Conservation (phyloP, 2,888 invertebrate species). For the Trachelus tabidus region DNA sequence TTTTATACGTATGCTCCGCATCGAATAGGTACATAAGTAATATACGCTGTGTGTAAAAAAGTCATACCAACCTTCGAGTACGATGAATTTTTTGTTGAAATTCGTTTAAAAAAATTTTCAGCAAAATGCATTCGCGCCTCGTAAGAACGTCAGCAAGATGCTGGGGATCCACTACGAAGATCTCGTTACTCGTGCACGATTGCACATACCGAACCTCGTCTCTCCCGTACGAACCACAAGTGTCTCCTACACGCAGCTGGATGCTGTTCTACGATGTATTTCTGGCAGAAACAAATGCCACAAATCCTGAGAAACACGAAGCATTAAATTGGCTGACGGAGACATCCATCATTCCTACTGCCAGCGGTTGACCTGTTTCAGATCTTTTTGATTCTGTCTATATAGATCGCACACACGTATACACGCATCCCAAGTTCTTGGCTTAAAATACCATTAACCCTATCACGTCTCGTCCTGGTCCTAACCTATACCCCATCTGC, state of each 20-base stretch:
- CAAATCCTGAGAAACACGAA: slow-evolving; percentile 22
- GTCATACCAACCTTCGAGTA: no score
- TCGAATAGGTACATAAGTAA: no score
- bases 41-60: no score
- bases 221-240: background rate
- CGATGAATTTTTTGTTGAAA: background rate
- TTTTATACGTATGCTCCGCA: no score
- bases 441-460: slow-evolving; percentile 19
- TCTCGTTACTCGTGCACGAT: slow-evolving; percentile 1
- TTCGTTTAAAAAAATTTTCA: background rate
- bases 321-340: slow-evolving; percentile 26
- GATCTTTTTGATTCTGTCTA: background rate
- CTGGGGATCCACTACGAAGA: background rate
- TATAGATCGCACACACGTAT: background rate
- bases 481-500: background rate
- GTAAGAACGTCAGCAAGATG: background rate
- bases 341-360: slow-evolving; percentile 26
- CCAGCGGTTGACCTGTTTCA: background rate
- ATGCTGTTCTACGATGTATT: slow-evolving; percentile 13
- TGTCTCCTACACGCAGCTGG: background rate
- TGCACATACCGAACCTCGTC: background rate
- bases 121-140: background rate
- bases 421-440: background rate
- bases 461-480: slow-evolving; percentile 1
- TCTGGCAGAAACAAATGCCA: slow-evolving; percentile 24